Evolutionary conservation across 2,113 vertebrate genomes (phyloP).

Genomic region (Anguilla japonica): DNA sequence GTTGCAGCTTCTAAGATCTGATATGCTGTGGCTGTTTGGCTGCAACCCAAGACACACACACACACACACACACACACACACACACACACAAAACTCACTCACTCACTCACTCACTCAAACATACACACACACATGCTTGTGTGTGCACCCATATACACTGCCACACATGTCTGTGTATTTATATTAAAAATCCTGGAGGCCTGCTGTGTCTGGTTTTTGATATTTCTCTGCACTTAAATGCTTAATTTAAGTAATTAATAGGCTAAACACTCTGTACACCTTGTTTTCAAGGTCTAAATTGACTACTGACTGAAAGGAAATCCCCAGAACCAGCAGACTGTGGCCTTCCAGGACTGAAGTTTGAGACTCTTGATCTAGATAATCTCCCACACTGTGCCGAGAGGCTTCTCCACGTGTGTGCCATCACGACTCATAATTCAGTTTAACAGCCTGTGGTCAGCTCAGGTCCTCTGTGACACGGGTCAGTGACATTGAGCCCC

Average conservation of each 20-base stretch:
- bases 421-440: background rate
- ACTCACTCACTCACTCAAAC: background rate
- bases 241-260: too few species aligned
- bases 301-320: too few species aligned
- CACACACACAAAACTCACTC: background rate
- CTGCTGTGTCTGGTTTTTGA: background rate
- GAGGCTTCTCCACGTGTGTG: background rate
- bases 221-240: too few species aligned
- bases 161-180: background rate
- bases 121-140: background rate
- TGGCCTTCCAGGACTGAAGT: too few species aligned
- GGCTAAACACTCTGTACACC: too few species aligned
- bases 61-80: background rate
- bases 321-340: too few species aligned
- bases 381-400: too few species aligned
- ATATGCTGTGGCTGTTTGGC: background rate
- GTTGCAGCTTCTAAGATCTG: background rate
- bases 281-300: too few species aligned
- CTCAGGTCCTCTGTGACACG: too few species aligned
- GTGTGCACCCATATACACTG: background rate
- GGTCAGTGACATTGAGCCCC: too few species aligned
- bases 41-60: background rate
- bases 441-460: background rate
- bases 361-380: too few species aligned
- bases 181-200: background rate